Percentiles rank a stretch among this genome's conserved stretches.
phyloP scores from a whole-genome alignment of 37 sponge, comb jelly and placozoan genomes.

The Bolinopsis microptera region DNA sequence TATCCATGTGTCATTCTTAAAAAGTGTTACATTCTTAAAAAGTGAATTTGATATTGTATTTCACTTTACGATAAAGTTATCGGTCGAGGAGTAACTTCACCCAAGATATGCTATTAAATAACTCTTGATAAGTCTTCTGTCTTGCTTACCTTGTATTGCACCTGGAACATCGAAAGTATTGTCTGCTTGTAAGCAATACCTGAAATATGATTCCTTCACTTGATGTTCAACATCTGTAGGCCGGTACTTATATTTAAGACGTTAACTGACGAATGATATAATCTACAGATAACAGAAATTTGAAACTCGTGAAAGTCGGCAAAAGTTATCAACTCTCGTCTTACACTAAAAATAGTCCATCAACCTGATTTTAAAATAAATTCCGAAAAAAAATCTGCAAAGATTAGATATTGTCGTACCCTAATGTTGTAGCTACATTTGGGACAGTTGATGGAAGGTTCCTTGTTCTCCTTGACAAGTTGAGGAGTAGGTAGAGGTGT shows the following conservation, averaged over 20 bases:
- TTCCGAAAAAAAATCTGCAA: too few relatives aligned
- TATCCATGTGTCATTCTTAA: too few relatives aligned
- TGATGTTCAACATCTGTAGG: too few relatives aligned
- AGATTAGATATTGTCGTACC: too few relatives aligned
- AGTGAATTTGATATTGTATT: too few relatives aligned
- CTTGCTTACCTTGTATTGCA: not conserved
- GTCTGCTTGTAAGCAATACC: not conserved
- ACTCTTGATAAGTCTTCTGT: too few relatives aligned
- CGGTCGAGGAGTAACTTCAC: too few relatives aligned
- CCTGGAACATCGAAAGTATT: not conserved
- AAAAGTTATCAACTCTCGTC: not conserved
- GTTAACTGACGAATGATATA: not conserved
- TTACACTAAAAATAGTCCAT: not conserved
- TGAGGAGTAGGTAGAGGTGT: constrained; percentile 30
- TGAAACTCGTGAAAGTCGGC: not conserved
- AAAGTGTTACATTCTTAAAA: too few relatives aligned
- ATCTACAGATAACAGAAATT: not conserved
- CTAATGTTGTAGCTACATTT: not conserved
- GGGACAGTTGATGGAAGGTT: constrained; percentile 1
- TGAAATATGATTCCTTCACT: not conserved
- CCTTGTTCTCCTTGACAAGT: constrained; percentile 13
- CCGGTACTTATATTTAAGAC: too few relatives aligned
- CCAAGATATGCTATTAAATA: too few relatives aligned
- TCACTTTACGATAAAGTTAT: too few relatives aligned
- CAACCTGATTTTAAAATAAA: not conserved